Evolutionary conservation across 2,888 invertebrate species (phyloP), one percentile per base, ranked within the genome.

Genomic region (Taphrorychus bicolor): DNA sequence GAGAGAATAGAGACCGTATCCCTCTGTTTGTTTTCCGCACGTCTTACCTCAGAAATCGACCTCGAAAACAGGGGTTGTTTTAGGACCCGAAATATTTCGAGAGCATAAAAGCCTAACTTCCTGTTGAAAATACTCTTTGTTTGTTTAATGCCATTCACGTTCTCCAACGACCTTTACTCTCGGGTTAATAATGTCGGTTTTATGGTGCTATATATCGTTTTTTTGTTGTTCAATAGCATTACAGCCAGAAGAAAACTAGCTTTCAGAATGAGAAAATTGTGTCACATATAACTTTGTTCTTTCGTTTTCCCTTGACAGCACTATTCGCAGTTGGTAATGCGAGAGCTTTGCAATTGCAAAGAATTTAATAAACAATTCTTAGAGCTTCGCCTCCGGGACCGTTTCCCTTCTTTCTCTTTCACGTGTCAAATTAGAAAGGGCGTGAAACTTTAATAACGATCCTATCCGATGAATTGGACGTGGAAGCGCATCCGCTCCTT

Each of bases 61-160:
- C 62, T 54, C 49, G 2, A 51, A 62, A 62, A 62, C 45, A 40
- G 51, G 51, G 54, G 48, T 65, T 52, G 53, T 65, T 65, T 65
- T 53, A 48, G 59, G 59, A 41, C 61, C 48, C 22, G 42, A 66
- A 66, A 60, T 66, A 66, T 66, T 66, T 58, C 61, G 51, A 61
- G 61, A 57, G 61, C 40, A 61, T 66, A 66, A 66, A 66, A 66
- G 66, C 59, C 40, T 45, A 48, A 59, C 66, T 59, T 66, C 56
- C 59, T 60, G 66, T 54, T 51, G 66, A 49, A 60, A 66, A 66
- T 60, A 60, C 48, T 66, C 66, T 59, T 66, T 66, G 59, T 66
- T 59, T 66, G 59, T 56, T 60, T 66, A 66, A 66, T 65, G 59
- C 59, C 41, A 49, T 66, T 66, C 66, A 66, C 66, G 66, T 66